Conservation (phyloP, 2,113 vertebrate species). For the Holacanthus passer region DNA sequence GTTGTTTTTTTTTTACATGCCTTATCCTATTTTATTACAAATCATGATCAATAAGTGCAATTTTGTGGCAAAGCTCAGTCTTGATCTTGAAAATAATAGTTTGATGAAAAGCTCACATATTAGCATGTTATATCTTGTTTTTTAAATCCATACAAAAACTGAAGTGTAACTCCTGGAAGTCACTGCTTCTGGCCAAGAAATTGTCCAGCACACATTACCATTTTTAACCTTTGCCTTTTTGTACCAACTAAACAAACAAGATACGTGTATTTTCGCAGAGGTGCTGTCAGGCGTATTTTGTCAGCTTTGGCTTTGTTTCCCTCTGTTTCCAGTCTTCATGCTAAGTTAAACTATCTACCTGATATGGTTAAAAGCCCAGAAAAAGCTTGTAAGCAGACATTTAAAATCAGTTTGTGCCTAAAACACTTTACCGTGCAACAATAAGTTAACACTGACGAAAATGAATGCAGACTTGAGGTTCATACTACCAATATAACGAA, state of each 20-base stretch:
- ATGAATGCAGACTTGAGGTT: background rate
- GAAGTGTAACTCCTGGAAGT: too few species aligned
- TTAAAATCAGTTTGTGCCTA: too few species aligned
- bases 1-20: background rate
- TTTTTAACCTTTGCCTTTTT: too few species aligned
- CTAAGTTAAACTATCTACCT: too few species aligned
- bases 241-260: background rate
- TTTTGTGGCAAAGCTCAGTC: background rate
- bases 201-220: too few species aligned
- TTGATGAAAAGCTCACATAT: too few species aligned
- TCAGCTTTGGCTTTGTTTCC: background rate
- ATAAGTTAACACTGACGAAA: background rate
- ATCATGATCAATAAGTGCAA: background rate
- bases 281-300: background rate
- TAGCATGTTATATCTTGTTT: too few species aligned
- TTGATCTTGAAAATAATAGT: background rate
- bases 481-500: too few species aligned
- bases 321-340: too few species aligned
- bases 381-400: background rate
- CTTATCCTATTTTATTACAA: slow-evolving; percentile 1
- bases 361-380: background rate
- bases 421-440: background rate
- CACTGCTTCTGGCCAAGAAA: too few species aligned
- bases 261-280: background rate
- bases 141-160: too few species aligned